Evolutionary conservation across 2,888 invertebrate genomes (phyloP).

Genomic region (Aspidiotus rigidus): DNA sequence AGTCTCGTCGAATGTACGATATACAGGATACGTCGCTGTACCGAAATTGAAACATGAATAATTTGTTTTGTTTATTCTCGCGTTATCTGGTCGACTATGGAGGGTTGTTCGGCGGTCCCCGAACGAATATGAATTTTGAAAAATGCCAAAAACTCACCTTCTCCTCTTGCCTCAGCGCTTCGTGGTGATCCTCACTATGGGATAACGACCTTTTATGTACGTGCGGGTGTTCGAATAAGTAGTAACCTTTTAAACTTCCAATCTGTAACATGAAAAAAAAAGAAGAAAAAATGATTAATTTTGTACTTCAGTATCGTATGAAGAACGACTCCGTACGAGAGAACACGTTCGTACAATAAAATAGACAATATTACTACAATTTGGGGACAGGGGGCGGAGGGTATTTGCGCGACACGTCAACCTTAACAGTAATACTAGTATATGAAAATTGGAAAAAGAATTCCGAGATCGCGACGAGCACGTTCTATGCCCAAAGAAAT

Average conservation of each 20-base stretch:
- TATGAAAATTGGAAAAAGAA: constrained; percentile 2
- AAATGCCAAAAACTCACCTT: constrained; percentile 51
- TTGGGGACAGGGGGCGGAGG: no score
- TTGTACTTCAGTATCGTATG: no score
- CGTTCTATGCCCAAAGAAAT: constrained; percentile 2
- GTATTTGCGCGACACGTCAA: no score
- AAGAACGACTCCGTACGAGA: no score
- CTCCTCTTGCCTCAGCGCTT: constrained; percentile 64
- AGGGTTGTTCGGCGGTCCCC: neutral
- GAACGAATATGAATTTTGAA: constrained; percentile 4
- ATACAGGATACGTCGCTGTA: no score
- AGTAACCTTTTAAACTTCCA: constrained; percentile 75
- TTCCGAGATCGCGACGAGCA: neutral
- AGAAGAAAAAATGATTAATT: constrained; percentile 2
- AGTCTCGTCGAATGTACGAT: no score
- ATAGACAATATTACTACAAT: neutral
- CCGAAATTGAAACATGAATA: no score
- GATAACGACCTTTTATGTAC: constrained; percentile 75
- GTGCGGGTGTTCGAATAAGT: constrained; percentile 73
- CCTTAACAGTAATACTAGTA: neutral
- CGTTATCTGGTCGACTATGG: no score
- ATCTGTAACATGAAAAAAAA: constrained; percentile 61
- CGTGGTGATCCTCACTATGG: constrained; percentile 67
- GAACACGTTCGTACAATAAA: neutral
- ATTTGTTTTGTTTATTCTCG: no score